Base-by-base conservation (phyloP, 1,140 invertebrate species). In the Heliconius himera region DNA sequence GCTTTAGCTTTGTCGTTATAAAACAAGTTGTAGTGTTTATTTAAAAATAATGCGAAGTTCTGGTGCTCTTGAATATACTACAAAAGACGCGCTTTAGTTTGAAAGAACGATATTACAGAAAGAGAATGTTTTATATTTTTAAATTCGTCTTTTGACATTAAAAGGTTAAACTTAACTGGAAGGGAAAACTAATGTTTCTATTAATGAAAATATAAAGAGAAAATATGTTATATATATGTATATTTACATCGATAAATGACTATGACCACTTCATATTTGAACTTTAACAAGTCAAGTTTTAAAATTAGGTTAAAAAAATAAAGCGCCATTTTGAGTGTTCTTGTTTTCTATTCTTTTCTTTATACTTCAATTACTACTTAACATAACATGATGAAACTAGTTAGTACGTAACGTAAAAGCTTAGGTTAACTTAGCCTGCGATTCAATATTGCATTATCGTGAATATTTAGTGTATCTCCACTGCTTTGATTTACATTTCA, bases 41-140 rank as follows among this genome's bases (percentile, higher is more conserved):
- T 76, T 70, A 46, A 70, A 76, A 76, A 76, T 70, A 70, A 60
- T 66, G 74, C 49, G 60, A 76, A 76, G 74, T 76, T 76, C 70
- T 76, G 74, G 26, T 49, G 22, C 36, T 76, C 20, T 38, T 76
- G 56, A 60, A 70, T 18, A 38, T 29, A 49, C 74, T 70, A 76
- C 74, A 76, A 76, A 76, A 76, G 74, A 46, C 60, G 11, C 60
- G 56, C 66, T 76, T 70, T 66, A 70, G 22, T 66, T 29, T 41
- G 26, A 76, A 70, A 76, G 56, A 76, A 29, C 51, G 66, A 54
- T 22, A 70, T 41, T 29, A 76, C 60, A 70, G 70, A 76, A 38
- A 76, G 41, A 26, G 60, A 60, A 70, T 56, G 22, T 38, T 76
- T 76, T 70, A 76, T 41, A 60, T 76, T 76, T 70, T 70, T 9